Conservation (phyloP, 2,113 vertebrate genomes). For the Bagarius yarrelli region DNA sequence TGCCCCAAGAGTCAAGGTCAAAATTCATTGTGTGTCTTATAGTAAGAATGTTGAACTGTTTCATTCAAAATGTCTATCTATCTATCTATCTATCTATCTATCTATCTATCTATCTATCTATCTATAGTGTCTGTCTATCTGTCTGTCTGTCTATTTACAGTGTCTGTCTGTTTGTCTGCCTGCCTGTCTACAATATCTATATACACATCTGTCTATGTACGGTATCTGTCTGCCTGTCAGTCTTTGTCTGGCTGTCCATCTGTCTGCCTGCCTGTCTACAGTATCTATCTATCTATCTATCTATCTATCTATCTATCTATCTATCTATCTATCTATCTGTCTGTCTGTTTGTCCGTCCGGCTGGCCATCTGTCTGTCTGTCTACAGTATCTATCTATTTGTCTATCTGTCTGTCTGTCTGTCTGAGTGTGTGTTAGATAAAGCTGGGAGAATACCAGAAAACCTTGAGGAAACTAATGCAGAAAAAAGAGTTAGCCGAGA, state of each 20-base stretch:
- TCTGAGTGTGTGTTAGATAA: neutral
- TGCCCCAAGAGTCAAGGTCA: conserved; percentile 25
- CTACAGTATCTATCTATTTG: neutral
- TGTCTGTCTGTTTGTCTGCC: too few species aligned
- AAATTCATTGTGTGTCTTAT: conserved; percentile 7
- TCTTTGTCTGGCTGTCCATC: neutral
- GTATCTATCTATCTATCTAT: neutral
- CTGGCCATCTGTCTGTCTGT: neutral
- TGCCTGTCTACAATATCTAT: too few species aligned
- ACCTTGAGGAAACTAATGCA: neutral
- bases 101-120: too few species aligned
- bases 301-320: neutral
- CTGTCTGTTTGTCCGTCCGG: neutral
- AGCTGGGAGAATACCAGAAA: neutral
- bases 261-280: neutral
- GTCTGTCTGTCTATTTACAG: neutral
- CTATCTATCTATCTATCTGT: too few species aligned
- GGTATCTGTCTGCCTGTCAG: neutral
- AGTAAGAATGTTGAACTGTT: neutral
- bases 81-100: neutral
- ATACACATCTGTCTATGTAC: too few species aligned
- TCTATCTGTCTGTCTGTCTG: neutral
- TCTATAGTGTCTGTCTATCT: too few species aligned
- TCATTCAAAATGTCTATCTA: neutral
- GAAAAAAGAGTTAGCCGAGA: neutral